Conservation (phyloP, 2,797 vertebrate genomes). For the Cephalopachus bancanus region DNA sequence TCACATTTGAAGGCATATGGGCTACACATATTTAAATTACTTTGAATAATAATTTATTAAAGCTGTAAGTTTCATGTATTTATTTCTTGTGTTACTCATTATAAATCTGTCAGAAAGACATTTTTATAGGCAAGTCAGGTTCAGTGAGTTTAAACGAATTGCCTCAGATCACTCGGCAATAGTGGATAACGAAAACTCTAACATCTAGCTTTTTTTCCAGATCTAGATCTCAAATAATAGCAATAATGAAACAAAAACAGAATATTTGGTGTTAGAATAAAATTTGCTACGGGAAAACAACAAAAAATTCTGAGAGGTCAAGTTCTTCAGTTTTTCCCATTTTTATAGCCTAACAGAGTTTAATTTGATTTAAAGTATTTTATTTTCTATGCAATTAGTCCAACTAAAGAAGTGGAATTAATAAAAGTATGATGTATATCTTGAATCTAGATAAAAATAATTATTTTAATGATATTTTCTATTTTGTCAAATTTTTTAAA, state of each 20-base stretch:
- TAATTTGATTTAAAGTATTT: neutral
- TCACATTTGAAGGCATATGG: neutral
- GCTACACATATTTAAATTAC: constrained; percentile 33
- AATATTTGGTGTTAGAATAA: neutral
- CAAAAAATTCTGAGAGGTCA: constrained; percentile 7
- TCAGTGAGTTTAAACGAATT: neutral
- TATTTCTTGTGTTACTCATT: neutral
- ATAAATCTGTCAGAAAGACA: neutral
- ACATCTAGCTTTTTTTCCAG: neutral
- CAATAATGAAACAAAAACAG: neutral
- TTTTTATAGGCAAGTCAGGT: neutral
- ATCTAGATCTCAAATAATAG: constrained; percentile 7
- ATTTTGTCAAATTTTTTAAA: constrained; percentile 49
- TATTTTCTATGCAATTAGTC: constrained; percentile 28
- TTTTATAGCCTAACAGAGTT: neutral
- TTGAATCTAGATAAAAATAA: neutral
- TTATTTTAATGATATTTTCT: neutral
- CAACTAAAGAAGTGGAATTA: constrained; percentile 29
- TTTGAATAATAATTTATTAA: constrained; percentile 53
- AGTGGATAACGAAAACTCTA: neutral
- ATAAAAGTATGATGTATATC: neutral
- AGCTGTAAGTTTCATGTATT: neutral
- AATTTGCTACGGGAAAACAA: neutral
- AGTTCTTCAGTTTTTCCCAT: neutral
- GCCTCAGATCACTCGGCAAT: neutral